Evolutionary conservation across 2,888 invertebrate genomes (phyloP), one percentile per base, ranked within the genome.

Genomic region (Sisyra terminalis): DNA sequence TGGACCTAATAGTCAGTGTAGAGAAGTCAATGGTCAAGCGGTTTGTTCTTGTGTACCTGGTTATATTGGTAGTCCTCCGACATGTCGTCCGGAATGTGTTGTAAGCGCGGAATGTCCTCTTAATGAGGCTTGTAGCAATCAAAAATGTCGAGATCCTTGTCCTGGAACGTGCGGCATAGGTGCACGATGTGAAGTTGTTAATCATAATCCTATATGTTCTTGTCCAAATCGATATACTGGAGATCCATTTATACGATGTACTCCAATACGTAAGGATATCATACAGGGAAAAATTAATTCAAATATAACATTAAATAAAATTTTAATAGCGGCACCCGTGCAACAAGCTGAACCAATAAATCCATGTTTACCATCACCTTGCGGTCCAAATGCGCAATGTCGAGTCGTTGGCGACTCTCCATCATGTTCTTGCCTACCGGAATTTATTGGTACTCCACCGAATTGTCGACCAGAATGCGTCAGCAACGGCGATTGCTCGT

Each of bases 401-500:
- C 60, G 57, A 47, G 66, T 64, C 39, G 54, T 66, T 1, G 62
- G 65, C 41, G 64, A 66, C 24, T 67, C 71, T 46, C 71, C 74
- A 1, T 60, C 69, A 11, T 80, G 79, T 53, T 66, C 66, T 10
- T 81, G 81, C 53, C 55, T 73, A 36, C 63, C 71, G 2, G 70
- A 70, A 41, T 77, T 70, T 52, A 62, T 66, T 6, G 79, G 80
- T 18, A 61, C 71, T 39, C 76, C 80, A 39, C 76, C 78, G n/a
- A 77, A 78, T 47, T 81, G 81, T 55, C 65, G 75, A 50, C 81
- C 81, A 3, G 80, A 82, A 63, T 84, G 84, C 57, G 71, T 77
- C 10, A 70, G 73, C 3, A 82, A 74, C 57, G 70, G 75, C 32
- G 83, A 83, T 57, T 84, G 84, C 55, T 51, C 74, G 1, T 73